Evolutionary conservation across 2,113 vertebrate genomes (phyloP).

Genomic region (Onychorhynchus coronatus): DNA sequence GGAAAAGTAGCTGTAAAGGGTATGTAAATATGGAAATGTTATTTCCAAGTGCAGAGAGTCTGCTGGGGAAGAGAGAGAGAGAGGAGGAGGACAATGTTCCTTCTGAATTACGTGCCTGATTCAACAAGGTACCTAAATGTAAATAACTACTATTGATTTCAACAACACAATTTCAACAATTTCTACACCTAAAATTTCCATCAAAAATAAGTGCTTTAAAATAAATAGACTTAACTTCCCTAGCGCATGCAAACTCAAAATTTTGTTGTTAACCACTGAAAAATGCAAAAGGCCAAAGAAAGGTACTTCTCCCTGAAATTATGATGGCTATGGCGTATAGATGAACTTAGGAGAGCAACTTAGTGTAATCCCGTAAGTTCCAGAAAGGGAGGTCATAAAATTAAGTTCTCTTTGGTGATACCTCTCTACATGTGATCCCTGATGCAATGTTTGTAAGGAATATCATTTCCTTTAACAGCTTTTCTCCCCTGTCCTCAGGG

Average conservation of each 20-base stretch:
- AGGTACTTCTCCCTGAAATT: not conserved
- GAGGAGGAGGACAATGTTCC: not conserved
- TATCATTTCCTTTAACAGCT: not conserved
- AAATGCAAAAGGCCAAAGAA: not conserved
- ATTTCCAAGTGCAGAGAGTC: not conserved
- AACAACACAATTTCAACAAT: not conserved
- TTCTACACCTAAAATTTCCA: not conserved
- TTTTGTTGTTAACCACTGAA: not conserved
- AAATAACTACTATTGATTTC: not conserved
- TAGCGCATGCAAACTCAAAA: not conserved
- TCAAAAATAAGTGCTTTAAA: not conserved
- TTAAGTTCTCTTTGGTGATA: not conserved
- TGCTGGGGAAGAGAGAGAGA: not conserved
- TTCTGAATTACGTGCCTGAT: not conserved
- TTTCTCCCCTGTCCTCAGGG: not conserved
- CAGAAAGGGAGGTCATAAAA: not conserved
- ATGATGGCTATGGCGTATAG: rapidly evolving
- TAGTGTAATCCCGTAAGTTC: not conserved
- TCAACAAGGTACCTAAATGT: not conserved
- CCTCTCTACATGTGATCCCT: not conserved
- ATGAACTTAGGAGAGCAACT: not conserved
- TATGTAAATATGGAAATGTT: not conserved
- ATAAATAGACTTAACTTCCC: not conserved
- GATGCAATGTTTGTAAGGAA: not conserved
- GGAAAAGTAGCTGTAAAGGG: not conserved